phyloP scores from a whole-genome alignment of 2,888 invertebrate species.

The Dinocampus coccinellae region DNA sequence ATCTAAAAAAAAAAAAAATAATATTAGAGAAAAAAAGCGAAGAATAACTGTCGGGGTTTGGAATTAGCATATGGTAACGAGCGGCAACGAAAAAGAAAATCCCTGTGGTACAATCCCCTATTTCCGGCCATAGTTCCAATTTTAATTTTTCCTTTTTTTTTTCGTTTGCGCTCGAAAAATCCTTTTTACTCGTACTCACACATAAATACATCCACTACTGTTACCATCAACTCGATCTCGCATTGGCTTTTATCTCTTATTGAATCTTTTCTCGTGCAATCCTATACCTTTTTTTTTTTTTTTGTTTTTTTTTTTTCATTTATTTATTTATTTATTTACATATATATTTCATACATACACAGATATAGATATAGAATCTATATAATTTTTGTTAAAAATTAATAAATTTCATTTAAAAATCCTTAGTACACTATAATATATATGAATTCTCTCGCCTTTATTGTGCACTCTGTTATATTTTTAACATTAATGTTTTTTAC shows the following conservation, averaged over 20 bases:
- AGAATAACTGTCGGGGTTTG: conserved; percentile 13
- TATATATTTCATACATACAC: background rate
- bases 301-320: no score
- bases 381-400: background rate
- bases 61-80: conserved; percentile 30
- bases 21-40: background rate
- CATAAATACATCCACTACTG: background rate
- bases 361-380: background rate
- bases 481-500: background rate
- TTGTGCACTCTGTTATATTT: background rate
- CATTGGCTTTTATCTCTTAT: conserved; percentile 22
- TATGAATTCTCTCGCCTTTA: background rate
- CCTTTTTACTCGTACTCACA: background rate
- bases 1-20: background rate
- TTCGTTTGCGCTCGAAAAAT: conserved; percentile 6
- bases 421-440: background rate
- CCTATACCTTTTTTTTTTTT: no score
- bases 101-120: conserved; percentile 18
- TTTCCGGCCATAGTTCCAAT: conserved; percentile 28
- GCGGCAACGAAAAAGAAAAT: conserved; percentile 15
- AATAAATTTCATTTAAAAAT: background rate
- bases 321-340: background rate
- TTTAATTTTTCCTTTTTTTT: conserved; percentile 17
- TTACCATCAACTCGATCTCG: background rate
- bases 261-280: conserved; percentile 18